Evolutionary conservation across 2,113 vertebrate genomes (phyloP).

Genomic region (Thymallus thymallus): DNA sequence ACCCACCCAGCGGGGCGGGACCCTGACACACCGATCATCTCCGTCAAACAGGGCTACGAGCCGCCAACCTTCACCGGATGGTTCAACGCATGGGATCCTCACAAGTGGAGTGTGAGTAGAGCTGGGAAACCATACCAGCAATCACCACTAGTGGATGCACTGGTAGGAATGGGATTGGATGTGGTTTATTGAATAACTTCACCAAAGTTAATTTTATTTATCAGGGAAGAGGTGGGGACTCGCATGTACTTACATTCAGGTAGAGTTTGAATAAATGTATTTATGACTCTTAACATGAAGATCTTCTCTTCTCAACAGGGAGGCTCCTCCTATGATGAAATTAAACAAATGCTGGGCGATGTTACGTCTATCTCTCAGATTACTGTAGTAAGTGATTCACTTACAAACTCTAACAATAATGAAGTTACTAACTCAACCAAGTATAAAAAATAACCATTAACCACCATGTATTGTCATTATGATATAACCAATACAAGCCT

Average conservation of each 20-base stretch:
- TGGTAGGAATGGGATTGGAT: not conserved
- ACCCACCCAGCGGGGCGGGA: slow-evolving; percentile 83
- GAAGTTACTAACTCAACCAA: not conserved
- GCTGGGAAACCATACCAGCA: not conserved
- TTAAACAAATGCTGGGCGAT: slow-evolving; percentile 76
- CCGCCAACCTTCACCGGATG: slow-evolving; percentile 89
- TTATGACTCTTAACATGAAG: not conserved
- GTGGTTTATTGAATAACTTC: not conserved
- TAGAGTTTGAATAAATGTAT: not conserved
- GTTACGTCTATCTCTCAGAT: slow-evolving; percentile 74
- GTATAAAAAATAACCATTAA: too few species aligned
- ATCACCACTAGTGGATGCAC: slow-evolving; percentile 8
- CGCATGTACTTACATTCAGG: not conserved
- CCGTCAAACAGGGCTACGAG: slow-evolving; percentile 84
- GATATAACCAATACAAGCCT: not conserved
- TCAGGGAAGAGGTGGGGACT: too few species aligned
- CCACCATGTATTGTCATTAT: not conserved
- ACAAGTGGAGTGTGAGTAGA: slow-evolving; percentile 87
- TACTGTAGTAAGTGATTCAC: slow-evolving; percentile 78
- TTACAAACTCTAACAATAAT: slow-evolving; percentile 31
- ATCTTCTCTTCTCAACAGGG: slow-evolving; percentile 66
- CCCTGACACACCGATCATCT: slow-evolving; percentile 74
- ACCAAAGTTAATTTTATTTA: not conserved
- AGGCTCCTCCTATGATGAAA: slow-evolving; percentile 79
- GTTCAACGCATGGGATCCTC: slow-evolving; percentile 89